Percentiles rank a stretch among this genome's conserved stretches.
Conservation (phyloP, 2,113 vertebrate species). For the Benthochromis sp. region DNA sequence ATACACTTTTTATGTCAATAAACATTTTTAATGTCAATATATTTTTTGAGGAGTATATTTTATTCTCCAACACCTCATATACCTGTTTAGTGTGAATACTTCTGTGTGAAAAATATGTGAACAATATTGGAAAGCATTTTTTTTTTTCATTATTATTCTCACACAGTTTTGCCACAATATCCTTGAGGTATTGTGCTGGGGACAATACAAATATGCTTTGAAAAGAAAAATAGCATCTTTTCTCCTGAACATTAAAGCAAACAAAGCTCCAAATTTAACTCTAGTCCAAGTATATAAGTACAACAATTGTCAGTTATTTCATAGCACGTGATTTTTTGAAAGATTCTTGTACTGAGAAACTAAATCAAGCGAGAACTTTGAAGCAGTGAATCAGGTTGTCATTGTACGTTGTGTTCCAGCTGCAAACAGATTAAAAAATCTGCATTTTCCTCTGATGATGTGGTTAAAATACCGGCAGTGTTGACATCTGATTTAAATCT, state of each 20-base stretch:
- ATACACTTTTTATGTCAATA: not conserved
- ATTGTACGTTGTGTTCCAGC: not conserved
- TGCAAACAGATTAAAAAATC: not conserved
- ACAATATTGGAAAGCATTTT: not conserved
- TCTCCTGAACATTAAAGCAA: not conserved
- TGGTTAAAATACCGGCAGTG: not conserved
- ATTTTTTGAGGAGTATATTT: not conserved
- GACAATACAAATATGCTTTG: not conserved
- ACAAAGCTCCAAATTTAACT: not conserved
- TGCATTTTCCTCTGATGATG: not conserved
- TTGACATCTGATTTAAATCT: slow-evolving; percentile 18
- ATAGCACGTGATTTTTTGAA: not conserved
- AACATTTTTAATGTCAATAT: not conserved
- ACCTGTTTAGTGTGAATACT: not conserved
- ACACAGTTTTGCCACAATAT: not conserved
- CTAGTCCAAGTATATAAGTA: not conserved
- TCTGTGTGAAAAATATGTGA: not conserved
- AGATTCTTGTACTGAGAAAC: not conserved
- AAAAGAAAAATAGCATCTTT: not conserved
- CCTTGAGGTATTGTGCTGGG: not conserved
- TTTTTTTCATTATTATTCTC: not conserved
- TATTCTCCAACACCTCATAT: not conserved
- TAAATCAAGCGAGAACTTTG: not conserved
- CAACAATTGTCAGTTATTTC: not conserved
- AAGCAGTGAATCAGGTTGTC: not conserved